These are phyloP conservation scores for Aleiodes sp. DNA, from an alignment of 1,140 invertebrate species.

Conservation along the genomic window DNA sequence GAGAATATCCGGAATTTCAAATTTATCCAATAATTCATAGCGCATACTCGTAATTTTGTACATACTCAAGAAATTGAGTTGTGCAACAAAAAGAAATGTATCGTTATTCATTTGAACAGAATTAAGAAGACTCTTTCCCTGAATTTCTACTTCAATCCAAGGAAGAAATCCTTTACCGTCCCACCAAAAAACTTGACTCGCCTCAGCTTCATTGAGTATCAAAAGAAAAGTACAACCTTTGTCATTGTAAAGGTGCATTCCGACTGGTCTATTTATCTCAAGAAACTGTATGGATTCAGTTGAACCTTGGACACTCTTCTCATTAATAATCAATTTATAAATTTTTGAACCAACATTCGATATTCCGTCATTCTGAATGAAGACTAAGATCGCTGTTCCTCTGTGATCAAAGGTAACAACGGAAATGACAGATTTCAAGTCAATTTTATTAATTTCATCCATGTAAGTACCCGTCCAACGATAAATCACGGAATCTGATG, in stretches of 20 bases:
- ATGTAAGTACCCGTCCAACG: constrained; percentile 54
- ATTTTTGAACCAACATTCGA: constrained; percentile 38
- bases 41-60: constrained; percentile 38
- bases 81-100: constrained; percentile 42
- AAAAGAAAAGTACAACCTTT: constrained; percentile 37
- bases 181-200: constrained; percentile 45
- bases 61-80: constrained; percentile 37
- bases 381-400: constrained; percentile 44
- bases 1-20: not conserved
- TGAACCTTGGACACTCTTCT: not conserved
- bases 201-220: constrained; percentile 33
- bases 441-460: constrained; percentile 38
- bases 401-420: constrained; percentile 41
- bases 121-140: constrained; percentile 31
- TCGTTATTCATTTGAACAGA: constrained; percentile 35
- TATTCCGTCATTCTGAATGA: constrained; percentile 33
- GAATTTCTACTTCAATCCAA: constrained; percentile 39
- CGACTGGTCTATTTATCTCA: constrained; percentile 35
- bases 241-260: constrained; percentile 41
- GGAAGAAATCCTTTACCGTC: constrained; percentile 44
- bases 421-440: constrained; percentile 33
- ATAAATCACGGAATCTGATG: constrained; percentile 48
- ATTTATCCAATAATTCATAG: constrained; percentile 13
- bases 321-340: constrained; percentile 39
- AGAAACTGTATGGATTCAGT: constrained; percentile 40